Percentiles rank a stretch among this genome's conserved stretches.
Conservation (phyloP, 2,113 vertebrate species). For the Origma solitaria region DNA sequence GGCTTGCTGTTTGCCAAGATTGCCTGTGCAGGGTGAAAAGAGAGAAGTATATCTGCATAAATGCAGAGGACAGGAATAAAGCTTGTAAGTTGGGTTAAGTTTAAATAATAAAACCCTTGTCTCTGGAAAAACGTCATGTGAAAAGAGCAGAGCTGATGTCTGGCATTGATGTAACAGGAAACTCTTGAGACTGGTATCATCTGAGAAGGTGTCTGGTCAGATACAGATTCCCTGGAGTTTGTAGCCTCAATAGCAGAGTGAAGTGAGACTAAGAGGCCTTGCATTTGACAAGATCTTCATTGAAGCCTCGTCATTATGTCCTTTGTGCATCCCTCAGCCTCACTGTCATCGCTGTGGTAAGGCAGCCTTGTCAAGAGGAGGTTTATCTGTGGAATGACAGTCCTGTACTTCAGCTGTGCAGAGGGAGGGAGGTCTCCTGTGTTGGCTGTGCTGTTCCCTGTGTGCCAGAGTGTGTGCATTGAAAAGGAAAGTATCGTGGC, state of each 20-base stretch:
- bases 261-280: neutral
- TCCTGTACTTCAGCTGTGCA: neutral
- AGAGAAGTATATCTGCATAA: neutral
- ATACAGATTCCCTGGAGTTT: neutral
- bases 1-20: neutral
- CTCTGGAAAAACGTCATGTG: neutral
- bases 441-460: neutral
- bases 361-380: neutral
- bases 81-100: neutral
- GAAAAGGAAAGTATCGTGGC: neutral
- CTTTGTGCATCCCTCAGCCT: neutral
- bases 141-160: neutral
- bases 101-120: neutral
- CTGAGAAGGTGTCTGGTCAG: neutral
- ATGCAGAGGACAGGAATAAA: neutral
- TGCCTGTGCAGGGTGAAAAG: neutral
- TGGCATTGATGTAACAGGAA: neutral
- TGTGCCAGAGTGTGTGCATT: fast-evolving
- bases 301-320: neutral
- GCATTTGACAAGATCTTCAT: neutral
- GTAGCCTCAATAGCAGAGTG: neutral
- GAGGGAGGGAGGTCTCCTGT: neutral
- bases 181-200: neutral
- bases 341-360: neutral
- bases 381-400: neutral